Percentiles rank a stretch among this genome's conserved stretches.
phyloP scores from a whole-genome alignment of 2,888 invertebrate genomes.

The Platycnemis pennipes region DNA sequence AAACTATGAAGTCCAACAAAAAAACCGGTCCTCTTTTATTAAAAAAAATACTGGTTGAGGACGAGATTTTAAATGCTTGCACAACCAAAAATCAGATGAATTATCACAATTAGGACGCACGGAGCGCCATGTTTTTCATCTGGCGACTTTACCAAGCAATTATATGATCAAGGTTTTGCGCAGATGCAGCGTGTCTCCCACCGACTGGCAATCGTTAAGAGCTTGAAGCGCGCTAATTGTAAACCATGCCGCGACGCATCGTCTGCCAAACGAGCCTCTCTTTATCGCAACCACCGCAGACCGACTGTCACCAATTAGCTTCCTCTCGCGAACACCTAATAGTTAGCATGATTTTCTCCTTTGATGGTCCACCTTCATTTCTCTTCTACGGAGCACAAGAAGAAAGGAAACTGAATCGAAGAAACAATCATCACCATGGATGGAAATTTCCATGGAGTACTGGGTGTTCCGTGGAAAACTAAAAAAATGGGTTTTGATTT shows the following conservation, averaged over 20 bases:
- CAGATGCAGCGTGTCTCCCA: background rate
- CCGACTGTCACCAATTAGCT: background rate
- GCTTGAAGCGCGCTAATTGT: background rate
- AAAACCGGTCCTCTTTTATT: no score
- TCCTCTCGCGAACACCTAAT: background rate
- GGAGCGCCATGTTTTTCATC: background rate
- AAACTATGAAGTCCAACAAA: no score
- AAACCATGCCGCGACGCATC: background rate
- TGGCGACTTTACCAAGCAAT: background rate
- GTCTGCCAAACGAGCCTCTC: background rate
- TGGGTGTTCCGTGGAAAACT: no score
- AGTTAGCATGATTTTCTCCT: background rate
- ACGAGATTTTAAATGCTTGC: no score
- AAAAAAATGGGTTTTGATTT: no score
- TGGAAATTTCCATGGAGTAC: no score
- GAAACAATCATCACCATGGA: no score
- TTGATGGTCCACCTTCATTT: background rate
- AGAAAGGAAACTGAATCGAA: no score
- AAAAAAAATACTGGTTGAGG: no score
- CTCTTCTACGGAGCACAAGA: no score
- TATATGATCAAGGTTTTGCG: background rate
- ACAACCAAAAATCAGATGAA: background rate
- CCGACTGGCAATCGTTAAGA: background rate
- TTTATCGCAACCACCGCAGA: background rate
- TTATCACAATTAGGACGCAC: background rate